Conservation (phyloP, 2,113 vertebrate genomes). For the Falco punctatus region DNA sequence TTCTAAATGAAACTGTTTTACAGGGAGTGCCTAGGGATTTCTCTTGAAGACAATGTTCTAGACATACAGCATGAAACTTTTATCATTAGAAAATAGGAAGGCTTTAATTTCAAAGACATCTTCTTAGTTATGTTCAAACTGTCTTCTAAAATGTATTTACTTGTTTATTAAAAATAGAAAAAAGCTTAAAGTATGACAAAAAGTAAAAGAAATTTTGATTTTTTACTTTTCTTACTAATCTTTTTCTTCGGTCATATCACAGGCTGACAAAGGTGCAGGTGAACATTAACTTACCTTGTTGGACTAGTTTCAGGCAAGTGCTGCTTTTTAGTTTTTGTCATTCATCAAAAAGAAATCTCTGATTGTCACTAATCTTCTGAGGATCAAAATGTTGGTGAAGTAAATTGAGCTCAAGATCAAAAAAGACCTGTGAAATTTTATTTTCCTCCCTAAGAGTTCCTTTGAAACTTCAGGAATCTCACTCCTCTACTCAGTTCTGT, state of each 20-base stretch:
- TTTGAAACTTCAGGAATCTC: background rate
- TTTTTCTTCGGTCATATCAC: background rate
- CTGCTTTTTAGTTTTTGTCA: background rate
- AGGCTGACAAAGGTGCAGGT: background rate
- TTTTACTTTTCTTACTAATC: background rate
- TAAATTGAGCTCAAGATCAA: slow-evolving; percentile 1
- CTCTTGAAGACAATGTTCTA: background rate
- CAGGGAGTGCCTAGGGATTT: background rate
- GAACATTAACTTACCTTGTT: background rate
- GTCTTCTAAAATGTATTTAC: background rate
- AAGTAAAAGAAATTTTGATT: background rate
- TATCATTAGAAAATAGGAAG: background rate
- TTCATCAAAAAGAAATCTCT: background rate
- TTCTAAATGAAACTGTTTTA: background rate
- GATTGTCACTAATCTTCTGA: background rate
- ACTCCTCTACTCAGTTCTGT: background rate
- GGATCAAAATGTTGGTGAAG: background rate
- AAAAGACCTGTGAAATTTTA: slow-evolving; percentile 1
- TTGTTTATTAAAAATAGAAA: background rate
- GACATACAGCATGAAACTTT: background rate
- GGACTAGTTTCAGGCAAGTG: background rate
- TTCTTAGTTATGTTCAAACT: background rate
- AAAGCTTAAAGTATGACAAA: background rate
- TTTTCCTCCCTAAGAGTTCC: background rate
- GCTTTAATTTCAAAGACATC: background rate